Percentiles rank a stretch among this genome's conserved stretches.
Evolutionary conservation across 1,140 invertebrate species (phyloP).

Genomic region (Dufourea novaeangliae): DNA sequence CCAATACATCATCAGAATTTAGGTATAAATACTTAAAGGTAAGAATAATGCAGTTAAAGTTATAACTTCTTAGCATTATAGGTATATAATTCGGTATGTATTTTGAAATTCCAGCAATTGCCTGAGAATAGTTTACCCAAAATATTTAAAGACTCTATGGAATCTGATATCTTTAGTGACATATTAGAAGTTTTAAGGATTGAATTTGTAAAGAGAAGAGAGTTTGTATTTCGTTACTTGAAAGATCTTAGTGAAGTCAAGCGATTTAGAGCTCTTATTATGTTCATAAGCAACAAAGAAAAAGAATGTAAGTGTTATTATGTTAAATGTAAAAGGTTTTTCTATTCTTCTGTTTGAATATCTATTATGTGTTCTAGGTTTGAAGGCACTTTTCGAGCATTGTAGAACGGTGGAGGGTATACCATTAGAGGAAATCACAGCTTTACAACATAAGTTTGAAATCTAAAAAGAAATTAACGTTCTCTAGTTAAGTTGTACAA

Average conservation of each 20-base stretch:
- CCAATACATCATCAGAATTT: conserved; percentile 68
- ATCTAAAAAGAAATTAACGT: conserved; percentile 53
- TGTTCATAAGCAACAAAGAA: conserved; percentile 78
- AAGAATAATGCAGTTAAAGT: conserved; percentile 35
- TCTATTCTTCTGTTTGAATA: conserved; percentile 19
- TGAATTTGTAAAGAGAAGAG: conserved; percentile 73
- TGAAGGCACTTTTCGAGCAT: conserved; percentile 70
- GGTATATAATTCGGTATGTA: conserved; percentile 9
- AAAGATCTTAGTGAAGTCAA: conserved; percentile 76
- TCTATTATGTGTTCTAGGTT: conserved; percentile 66
- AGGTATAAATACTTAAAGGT: conserved; percentile 80
- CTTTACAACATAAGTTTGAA: conserved; percentile 71
- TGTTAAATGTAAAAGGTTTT: conserved; percentile 28
- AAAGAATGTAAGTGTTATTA: conserved; percentile 76
- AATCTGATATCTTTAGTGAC: conserved; percentile 83
- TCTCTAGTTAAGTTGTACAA: conserved; percentile 18
- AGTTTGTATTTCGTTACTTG: conserved; percentile 73
- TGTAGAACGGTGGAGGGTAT: conserved; percentile 68
- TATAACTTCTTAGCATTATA: not conserved
- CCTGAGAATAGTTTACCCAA: conserved; percentile 79
- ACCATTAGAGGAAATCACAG: conserved; percentile 60
- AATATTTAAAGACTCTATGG: conserved; percentile 84
- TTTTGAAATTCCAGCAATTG: conserved; percentile 81
- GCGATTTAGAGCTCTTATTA: conserved; percentile 77
- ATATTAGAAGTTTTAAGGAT: conserved; percentile 79